Evolutionary conservation across 1,140 invertebrate species (phyloP).

Genomic region (Euwallacea fornicatus): DNA sequence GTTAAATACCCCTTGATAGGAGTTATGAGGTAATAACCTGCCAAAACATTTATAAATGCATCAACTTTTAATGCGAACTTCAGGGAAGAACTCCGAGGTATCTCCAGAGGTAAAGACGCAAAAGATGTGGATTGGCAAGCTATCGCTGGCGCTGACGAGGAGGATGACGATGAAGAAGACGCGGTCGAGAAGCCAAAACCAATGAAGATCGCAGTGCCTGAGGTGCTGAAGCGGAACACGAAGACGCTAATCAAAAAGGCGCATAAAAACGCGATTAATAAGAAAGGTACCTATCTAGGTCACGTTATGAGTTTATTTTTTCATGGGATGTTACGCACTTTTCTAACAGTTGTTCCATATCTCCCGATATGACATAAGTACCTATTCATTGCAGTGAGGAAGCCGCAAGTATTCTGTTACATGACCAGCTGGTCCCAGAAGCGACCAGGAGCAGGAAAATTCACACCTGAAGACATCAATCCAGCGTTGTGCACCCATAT

Average conservation of each 20-base stretch:
- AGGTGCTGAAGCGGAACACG: conserved; percentile 67
- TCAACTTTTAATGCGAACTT: conserved; percentile 27
- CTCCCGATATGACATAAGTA: background rate
- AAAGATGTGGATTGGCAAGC: conserved; percentile 85
- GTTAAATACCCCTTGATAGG: conserved; percentile 90
- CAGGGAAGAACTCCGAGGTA: conserved; percentile 82
- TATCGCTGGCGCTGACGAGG: conserved; percentile 64
- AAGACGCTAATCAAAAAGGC: conserved; percentile 57
- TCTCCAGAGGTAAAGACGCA: conserved; percentile 75
- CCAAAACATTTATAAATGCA: background rate
- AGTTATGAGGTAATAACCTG: conserved; percentile 71
- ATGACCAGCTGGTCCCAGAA: conserved; percentile 93
- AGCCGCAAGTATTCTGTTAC: conserved; percentile 88
- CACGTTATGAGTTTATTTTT: background rate
- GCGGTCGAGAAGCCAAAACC: conserved; percentile 73
- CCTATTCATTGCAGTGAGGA: conserved; percentile 63
- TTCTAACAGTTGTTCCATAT: background rate
- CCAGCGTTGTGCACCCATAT: conserved; percentile 87
- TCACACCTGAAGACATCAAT: conserved; percentile 86
- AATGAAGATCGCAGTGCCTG: conserved; percentile 75
- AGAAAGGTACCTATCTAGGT: conserved; percentile 22
- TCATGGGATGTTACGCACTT: too few species aligned
- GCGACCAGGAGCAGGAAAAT: conserved; percentile 80
- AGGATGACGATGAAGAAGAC: conserved; percentile 60
- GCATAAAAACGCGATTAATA: conserved; percentile 41